Base-by-base conservation (phyloP, 2,797 vertebrate species). In the Synaphobranchus kaupii region DNA sequence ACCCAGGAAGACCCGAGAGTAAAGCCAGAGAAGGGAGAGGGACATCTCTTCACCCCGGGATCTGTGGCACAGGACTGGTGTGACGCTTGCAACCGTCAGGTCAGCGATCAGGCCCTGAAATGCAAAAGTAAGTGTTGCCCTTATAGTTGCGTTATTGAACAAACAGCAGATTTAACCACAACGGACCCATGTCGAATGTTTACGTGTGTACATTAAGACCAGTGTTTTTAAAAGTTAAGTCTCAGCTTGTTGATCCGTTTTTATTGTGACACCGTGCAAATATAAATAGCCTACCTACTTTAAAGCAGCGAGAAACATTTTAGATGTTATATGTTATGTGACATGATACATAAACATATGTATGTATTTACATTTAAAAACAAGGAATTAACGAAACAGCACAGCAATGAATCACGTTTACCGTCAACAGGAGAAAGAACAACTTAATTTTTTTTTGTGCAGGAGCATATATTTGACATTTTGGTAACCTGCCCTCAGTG, bases 1-100 rank as follows among this genome's bases (percentile, higher is more conserved):
- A 90, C 93, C 68, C 94, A 90, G 22, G 95, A 80, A 80, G 97
- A 97, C 87, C 96, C 96, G 12, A 93, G 96, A 81, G 95, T 96
- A 58, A 94, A 91, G 39, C 85, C 92, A 1, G 97, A 97, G 90
- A 93, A 20, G 28, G 98, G 97, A 44, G 96, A 95, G 80, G 98
- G 98, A 0, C 97, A 98, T 92, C n/a, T 93, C 88, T 98, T 98
- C 92, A 86, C 86, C 4, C 90, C 91, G 52, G 90, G 92, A 63
- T 89, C 93, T 8, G 95, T 97, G 60, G 91, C 88, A 12, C 92
- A 91, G 47, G 97, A 97, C 90, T 98, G 97, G 97, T 99, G 98
- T 80, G 98, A 99, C 91, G 95, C 96, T 83, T 99, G 98, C 88
- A 97, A 95, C 86, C 92, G 92, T 0, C 95, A 93, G 89, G 95